phyloP scores from a whole-genome alignment of 2,797 vertebrate species.

The Macropodus opercularis region DNA sequence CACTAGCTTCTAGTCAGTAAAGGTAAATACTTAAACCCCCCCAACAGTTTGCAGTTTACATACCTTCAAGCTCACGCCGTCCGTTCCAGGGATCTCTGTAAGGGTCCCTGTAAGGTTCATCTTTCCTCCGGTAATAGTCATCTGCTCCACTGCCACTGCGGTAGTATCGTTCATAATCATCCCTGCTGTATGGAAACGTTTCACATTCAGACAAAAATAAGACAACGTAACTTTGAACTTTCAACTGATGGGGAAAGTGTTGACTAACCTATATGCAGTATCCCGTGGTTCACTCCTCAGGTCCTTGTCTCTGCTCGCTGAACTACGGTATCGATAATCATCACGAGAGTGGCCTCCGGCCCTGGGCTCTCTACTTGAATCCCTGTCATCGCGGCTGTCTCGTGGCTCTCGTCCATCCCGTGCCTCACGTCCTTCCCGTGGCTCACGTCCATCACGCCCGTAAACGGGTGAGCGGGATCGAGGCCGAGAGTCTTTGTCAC shows the following conservation, averaged over 20 bases:
- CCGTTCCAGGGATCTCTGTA: slow-evolving; percentile 91
- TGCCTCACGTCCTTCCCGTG: slow-evolving; percentile 72
- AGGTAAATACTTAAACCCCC: too few relatives aligned
- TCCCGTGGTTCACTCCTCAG: slow-evolving; percentile 76
- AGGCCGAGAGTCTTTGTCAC: slow-evolving; percentile 75
- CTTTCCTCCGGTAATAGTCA: slow-evolving; percentile 90
- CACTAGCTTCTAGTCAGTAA: too few relatives aligned
- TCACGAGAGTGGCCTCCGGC: slow-evolving; percentile 71
- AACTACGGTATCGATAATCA: slow-evolving; percentile 56
- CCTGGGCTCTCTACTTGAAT: slow-evolving; percentile 67
- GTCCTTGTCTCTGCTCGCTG: slow-evolving; percentile 78
- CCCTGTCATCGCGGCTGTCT: slow-evolving; percentile 79
- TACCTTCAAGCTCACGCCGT: slow-evolving; percentile 86
- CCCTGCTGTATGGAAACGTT: slow-evolving; percentile 71
- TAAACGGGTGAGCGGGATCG: slow-evolving; percentile 81
- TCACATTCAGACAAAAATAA: background rate
- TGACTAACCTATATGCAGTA: slow-evolving; percentile 80
- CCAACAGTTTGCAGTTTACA: background rate
- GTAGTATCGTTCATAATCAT: slow-evolving; percentile 88
- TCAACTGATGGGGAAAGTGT: too few relatives aligned
- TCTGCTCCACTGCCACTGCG: slow-evolving; percentile 79
- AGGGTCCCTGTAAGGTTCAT: slow-evolving; percentile 87
- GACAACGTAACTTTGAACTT: background rate
- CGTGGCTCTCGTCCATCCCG: slow-evolving; percentile 82
- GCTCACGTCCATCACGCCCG: slow-evolving; percentile 68